phyloP scores from a whole-genome alignment of 2,797 vertebrate genomes.

The Otolemur crassicaudatus region DNA sequence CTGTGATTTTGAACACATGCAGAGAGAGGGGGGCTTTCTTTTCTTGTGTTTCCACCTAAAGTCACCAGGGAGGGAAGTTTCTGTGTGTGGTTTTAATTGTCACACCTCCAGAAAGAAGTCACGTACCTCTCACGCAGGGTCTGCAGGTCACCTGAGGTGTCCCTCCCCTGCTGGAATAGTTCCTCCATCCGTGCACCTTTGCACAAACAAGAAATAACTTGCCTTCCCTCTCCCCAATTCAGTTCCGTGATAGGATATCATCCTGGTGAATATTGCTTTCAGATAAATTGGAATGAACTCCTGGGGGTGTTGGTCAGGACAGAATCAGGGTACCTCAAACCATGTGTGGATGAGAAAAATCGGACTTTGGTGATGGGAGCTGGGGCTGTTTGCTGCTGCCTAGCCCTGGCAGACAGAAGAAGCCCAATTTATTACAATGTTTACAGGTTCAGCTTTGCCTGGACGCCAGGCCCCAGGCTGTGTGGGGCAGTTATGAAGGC shows the following conservation, averaged over 20 bases:
- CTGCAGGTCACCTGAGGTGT: background rate
- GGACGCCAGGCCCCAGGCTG: fast-evolving
- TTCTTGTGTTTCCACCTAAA: background rate
- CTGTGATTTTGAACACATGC: fast-evolving
- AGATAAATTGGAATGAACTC: background rate
- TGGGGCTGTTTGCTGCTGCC: background rate
- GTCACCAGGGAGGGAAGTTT: background rate
- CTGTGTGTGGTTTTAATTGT: background rate
- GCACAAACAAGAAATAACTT: background rate
- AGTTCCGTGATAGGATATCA: background rate
- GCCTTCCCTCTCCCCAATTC: background rate
- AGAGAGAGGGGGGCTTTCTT: background rate
- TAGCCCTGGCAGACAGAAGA: background rate
- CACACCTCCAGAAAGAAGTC: background rate
- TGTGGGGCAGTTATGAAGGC: background rate
- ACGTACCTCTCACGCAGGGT: fast-evolving
- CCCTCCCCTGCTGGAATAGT: fast-evolving
- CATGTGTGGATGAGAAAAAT: fast-evolving
- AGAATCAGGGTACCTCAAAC: background rate
- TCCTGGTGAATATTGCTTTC: background rate
- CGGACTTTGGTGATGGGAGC: background rate
- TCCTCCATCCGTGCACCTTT: no score
- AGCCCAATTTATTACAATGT: background rate
- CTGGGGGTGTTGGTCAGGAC: fast-evolving
- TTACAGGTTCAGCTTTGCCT: fast-evolving